Conservation (phyloP, 1,140 invertebrate genomes). For the Octopus bimaculoides region DNA sequence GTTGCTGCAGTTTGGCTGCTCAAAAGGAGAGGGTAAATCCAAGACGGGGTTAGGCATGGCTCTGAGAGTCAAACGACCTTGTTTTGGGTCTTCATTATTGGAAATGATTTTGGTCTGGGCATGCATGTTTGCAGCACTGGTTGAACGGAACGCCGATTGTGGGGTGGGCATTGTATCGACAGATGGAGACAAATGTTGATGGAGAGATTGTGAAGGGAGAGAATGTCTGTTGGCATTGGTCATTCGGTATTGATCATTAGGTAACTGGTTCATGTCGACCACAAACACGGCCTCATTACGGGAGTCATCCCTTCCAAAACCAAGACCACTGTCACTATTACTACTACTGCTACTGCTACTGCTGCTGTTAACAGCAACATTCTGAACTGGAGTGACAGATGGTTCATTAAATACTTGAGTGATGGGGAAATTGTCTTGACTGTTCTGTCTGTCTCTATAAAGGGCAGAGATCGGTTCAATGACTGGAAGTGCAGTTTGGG, state of each 20-base stretch:
- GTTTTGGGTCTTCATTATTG: not conserved
- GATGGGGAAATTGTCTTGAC: slow-evolving; percentile 59
- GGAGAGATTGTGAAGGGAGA: not conserved
- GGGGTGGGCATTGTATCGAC: slow-evolving; percentile 26
- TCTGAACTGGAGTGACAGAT: slow-evolving; percentile 24
- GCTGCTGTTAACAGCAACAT: slow-evolving; percentile 28
- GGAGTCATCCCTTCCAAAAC: slow-evolving; percentile 78
- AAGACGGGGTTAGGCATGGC: slow-evolving; percentile 37
- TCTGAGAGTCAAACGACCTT: slow-evolving; percentile 29
- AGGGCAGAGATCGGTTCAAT: slow-evolving; percentile 61
- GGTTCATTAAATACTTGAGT: slow-evolving; percentile 61
- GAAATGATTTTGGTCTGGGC: not conserved
- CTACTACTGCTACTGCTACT: slow-evolving; percentile 67
- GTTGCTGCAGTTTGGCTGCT: too few species aligned
- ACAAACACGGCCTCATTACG: slow-evolving; percentile 70
- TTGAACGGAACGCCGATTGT: not conserved
- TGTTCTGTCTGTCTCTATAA: slow-evolving; percentile 43
- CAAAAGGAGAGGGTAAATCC: not conserved
- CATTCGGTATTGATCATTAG: not conserved
- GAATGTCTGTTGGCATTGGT: not conserved
- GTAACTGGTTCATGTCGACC: slow-evolving; percentile 65
- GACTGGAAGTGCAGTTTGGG: slow-evolving; percentile 81
- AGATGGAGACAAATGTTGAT: slow-evolving; percentile 27
- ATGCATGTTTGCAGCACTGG: not conserved
- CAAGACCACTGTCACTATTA: slow-evolving; percentile 92